Evolutionary conservation across 2,797 vertebrate species (phyloP), one percentile per base, ranked within the genome.

Genomic region (Sphenopsis melanotis): DNA sequence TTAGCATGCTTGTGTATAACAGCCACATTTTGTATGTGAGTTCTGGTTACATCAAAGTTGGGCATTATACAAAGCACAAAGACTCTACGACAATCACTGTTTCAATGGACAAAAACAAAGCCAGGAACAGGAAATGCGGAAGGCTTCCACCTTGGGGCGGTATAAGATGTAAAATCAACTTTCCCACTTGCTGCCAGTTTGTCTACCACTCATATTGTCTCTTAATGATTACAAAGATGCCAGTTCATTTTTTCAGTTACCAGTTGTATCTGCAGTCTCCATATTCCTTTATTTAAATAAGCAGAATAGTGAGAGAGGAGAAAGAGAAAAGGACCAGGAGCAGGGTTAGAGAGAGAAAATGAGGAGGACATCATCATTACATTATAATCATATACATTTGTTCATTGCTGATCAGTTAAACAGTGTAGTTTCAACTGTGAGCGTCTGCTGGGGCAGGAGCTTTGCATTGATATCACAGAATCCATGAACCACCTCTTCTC

Each of bases 31-130:
- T 97, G 82, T 98, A 93, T 97, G 97, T 98, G 97, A 97, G 93
- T 97, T 97, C 94, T 41, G 41, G 96, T 98, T 97, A 96, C 96
- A 97, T 97, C 90, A 80, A 95, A 96, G 95, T 94, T 97, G 98
- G 98, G 97, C 97, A 98, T 98, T 98, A 97, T 97, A 96, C 95
- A 97, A 97, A 98, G 98, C 98, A 98, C 98, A 99, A 98, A 97
- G 94, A 97, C 96, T 97, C 93, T 96, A 90, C 3, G 98, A 98
- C 98, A 98, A 98, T 98, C 98, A 97, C 94, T 96, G 87, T 97
- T 97, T 83, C 81, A 94, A 87, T 84, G 90, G 95, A 91, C 79
- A 95, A 69, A 89, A 96, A 88, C 77, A 56, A 83, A 76, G 41
- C 34, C 86, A 96, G 66, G 59, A 76, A 84, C 69, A 71, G 41